Base-by-base conservation (phyloP, 2,797 vertebrate species). In the Tarsius wallacei region DNA sequence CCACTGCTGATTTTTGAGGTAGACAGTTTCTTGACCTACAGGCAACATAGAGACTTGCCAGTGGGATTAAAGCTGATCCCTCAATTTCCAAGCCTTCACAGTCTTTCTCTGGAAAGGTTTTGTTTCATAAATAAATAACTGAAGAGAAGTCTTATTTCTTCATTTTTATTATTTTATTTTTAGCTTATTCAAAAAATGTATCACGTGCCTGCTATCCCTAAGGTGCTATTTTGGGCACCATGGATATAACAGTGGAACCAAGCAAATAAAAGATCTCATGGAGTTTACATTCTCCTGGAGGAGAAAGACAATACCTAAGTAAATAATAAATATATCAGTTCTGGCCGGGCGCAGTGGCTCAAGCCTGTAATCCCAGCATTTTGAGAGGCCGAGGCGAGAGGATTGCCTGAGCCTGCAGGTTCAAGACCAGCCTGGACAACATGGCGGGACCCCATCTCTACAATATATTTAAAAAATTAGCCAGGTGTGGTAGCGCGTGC, bases 21-120 rank as follows among this genome's bases (percentile, higher is more conserved):
- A 49, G 22, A 90, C 57, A 22, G 28, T 64, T 91, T 14, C 70
- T 87, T 59, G 51, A 71, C 12, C 47, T 63, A 63, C 7, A 71
- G 61, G n/a, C 36, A 66, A 47, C 55, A n/a, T 12, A 70, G 63
- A 93, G 31, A 82, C 31, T 95, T 78, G 9, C 33, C 66, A 13
- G 51, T 47, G 47, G 53, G 26, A 90, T 59, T 59, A 9, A 81
- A 94, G 31, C 14, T 95, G 4, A 24, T 86, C 61, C 89, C 68
- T 21, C 57, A 22, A 51, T 64, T 87, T 93, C 64, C 9, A 87
- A 49, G 4, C 11, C 14, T 88, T 80, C 80, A 21, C 22, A 22
- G 5, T 73, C 22, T 89, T 82, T 89, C 57, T 31, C 74, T 95
- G 73, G 80, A 71, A 91, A 68, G 64, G 16, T 42, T 95, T 94